Percentiles rank a stretch among this genome's conserved stretches.
These are phyloP conservation scores for Naso thynnoides DNA, from an alignment of 2,797 vertebrate species.

Conservation along the genomic window DNA sequence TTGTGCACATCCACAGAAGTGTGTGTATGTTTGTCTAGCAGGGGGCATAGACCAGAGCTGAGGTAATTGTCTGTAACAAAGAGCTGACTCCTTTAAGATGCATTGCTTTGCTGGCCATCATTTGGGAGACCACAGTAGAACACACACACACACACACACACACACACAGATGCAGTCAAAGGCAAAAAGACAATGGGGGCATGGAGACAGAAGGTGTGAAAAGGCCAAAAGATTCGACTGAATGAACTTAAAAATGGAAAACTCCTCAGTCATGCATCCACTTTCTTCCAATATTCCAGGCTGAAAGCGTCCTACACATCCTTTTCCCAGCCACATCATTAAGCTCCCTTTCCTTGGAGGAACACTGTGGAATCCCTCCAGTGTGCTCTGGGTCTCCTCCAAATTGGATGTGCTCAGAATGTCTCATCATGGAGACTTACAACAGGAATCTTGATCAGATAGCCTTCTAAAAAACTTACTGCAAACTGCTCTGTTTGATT, in stretches of 20 bases:
- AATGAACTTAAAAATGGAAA: conserved; percentile 8
- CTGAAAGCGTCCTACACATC: neutral
- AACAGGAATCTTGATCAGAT: neutral
- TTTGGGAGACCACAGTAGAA: conserved; percentile 40
- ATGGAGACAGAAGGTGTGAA: conserved; percentile 27
- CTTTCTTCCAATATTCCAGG: neutral
- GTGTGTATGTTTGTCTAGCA: conserved; percentile 57
- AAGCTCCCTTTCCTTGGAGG: neutral
- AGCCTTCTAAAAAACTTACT: neutral
- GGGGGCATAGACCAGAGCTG: conserved; percentile 55
- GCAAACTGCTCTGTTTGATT: neutral
- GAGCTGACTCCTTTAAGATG: conserved; percentile 75
- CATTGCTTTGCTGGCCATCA: conserved; percentile 59
- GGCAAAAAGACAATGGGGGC: conserved; percentile 11
- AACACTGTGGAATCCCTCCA: conserved; percentile 17
- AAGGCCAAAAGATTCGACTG: conserved; percentile 21
- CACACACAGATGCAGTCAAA: neutral
- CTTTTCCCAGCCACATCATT: neutral
- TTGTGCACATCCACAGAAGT: conserved; percentile 22
- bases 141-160: conserved; percentile 24
- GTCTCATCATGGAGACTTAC: neutral
- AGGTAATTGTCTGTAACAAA: conserved; percentile 76
- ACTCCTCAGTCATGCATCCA: neutral
- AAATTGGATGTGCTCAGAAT: neutral
- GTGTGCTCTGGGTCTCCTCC: conserved; percentile 8